These are phyloP conservation scores for Papilio dardanus DNA, from an alignment of 1,140 invertebrate species.

Conservation along the genomic window DNA sequence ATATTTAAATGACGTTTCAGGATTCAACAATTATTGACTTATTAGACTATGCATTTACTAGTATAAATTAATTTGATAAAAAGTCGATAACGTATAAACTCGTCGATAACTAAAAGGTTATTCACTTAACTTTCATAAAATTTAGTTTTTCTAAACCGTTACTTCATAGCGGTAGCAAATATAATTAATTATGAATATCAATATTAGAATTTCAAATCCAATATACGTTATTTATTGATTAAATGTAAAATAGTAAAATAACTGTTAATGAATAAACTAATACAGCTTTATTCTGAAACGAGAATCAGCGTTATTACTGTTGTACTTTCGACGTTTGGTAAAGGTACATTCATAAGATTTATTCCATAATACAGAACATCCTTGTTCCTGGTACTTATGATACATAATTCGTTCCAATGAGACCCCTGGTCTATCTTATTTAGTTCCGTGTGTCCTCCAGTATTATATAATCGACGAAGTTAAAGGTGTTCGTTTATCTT, in stretches of 20 bases:
- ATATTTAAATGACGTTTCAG: too few relatives aligned
- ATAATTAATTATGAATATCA: neutral
- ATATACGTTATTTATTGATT: slow-evolving; percentile 14
- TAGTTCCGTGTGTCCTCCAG: too few relatives aligned
- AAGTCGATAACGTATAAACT: neutral
- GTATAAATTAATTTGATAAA: neutral
- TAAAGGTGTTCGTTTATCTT: too few relatives aligned
- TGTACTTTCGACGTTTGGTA: too few relatives aligned
- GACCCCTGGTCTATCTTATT: too few relatives aligned
- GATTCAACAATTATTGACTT: neutral
- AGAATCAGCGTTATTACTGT: too few relatives aligned
- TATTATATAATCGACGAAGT: too few relatives aligned
- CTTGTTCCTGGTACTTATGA: too few relatives aligned
- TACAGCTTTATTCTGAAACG: too few relatives aligned
- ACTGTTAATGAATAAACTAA: neutral
- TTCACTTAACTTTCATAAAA: neutral
- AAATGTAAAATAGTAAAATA: neutral
- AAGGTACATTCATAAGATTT: too few relatives aligned
- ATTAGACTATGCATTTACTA: neutral
- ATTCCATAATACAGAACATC: too few relatives aligned
- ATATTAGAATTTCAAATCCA: slow-evolving; percentile 16
- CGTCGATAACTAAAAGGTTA: neutral
- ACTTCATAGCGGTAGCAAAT: slow-evolving; percentile 3
- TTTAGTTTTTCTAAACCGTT: neutral
- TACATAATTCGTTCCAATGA: too few relatives aligned